Conservation (phyloP, 2,888 invertebrate species). For the Eristalinus sepulchralis region DNA sequence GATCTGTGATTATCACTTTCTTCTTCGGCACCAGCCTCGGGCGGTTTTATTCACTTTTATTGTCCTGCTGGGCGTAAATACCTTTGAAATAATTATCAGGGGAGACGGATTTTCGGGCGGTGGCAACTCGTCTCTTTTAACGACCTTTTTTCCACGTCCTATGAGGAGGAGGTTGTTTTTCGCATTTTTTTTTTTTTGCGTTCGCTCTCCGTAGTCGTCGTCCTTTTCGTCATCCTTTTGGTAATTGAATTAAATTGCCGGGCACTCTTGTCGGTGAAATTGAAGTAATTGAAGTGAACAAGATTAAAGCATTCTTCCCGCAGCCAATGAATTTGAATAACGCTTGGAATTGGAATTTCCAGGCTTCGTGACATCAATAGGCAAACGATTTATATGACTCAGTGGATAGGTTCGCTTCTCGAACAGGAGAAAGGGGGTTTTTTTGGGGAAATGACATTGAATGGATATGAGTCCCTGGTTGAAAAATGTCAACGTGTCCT, state of each 20-base stretch:
- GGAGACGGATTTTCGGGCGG: conserved; percentile 25
- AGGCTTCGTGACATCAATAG: conserved; percentile 22
- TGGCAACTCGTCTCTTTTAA: conserved; percentile 14
- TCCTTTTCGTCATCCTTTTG: conserved; percentile 31
- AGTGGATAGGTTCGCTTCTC: not conserved
- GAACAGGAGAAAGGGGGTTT: not conserved
- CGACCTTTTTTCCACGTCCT: conserved; percentile 33
- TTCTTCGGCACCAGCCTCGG: conserved; percentile 17
- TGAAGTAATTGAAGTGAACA: conserved; percentile 53
- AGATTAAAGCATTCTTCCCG: conserved; percentile 38
- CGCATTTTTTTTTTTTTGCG: not conserved
- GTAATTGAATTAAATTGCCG: conserved; percentile 65
- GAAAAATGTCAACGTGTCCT: too few relatives aligned
- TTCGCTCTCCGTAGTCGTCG: conserved; percentile 19
- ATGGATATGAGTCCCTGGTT: not conserved
- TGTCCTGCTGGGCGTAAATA: conserved; percentile 57
- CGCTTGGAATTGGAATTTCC: conserved; percentile 37
- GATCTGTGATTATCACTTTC: conserved; percentile 68
- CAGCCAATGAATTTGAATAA: conserved; percentile 56
- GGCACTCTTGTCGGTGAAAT: conserved; percentile 27
- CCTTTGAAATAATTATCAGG: conserved; percentile 66
- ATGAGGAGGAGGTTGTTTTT: not conserved
- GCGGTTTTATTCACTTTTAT: conserved; percentile 51
- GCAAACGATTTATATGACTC: conserved; percentile 14
- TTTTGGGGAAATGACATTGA: not conserved